These are phyloP conservation scores for Neoascia interrupta DNA, from an alignment of 2,888 invertebrate species.

Conservation along the genomic window DNA sequence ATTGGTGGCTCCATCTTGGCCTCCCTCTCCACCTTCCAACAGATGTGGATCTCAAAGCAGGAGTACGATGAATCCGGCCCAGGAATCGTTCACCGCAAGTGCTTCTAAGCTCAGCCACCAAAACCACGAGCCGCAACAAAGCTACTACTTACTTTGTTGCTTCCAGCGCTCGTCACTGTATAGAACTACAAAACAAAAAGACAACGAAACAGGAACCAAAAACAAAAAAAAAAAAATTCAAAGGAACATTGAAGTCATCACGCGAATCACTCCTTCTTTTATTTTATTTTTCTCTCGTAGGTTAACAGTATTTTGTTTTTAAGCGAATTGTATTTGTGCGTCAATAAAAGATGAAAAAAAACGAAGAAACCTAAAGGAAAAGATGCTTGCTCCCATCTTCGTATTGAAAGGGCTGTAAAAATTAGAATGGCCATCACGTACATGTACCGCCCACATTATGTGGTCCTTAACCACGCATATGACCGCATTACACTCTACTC, in stretches of 20 bases:
- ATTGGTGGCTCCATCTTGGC: slow-evolving; percentile 92
- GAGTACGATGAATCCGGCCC: slow-evolving; percentile 84
- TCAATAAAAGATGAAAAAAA: slow-evolving; percentile 53
- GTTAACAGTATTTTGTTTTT: slow-evolving; percentile 53
- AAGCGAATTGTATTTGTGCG: slow-evolving; percentile 63
- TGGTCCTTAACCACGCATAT: slow-evolving; percentile 55
- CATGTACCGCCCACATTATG: slow-evolving; percentile 37
- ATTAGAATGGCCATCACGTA: slow-evolving; percentile 62
- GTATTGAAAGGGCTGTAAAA: background rate
- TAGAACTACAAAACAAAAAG: slow-evolving; percentile 29
- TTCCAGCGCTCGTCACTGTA: slow-evolving; percentile 1
- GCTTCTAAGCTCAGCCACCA: slow-evolving; percentile 86
- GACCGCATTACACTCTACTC: slow-evolving; percentile 11
- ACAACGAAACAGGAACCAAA: slow-evolving; percentile 45
- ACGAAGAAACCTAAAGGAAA: slow-evolving; percentile 1
- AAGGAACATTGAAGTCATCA: slow-evolving; percentile 71
- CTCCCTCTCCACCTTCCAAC: slow-evolving; percentile 93
- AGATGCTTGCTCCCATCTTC: background rate
- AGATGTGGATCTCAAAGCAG: slow-evolving; percentile 95
- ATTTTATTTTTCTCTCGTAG: slow-evolving; percentile 36
- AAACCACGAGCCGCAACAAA: slow-evolving; percentile 22
- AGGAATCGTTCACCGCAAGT: slow-evolving; percentile 96
- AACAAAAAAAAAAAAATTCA: slow-evolving; percentile 38
- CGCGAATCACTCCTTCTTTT: slow-evolving; percentile 61
- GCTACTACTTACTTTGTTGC: slow-evolving; percentile 18